Percentiles rank a stretch among this genome's conserved stretches.
Conservation (phyloP, 2,113 vertebrate species). For the Lepus americanus region DNA sequence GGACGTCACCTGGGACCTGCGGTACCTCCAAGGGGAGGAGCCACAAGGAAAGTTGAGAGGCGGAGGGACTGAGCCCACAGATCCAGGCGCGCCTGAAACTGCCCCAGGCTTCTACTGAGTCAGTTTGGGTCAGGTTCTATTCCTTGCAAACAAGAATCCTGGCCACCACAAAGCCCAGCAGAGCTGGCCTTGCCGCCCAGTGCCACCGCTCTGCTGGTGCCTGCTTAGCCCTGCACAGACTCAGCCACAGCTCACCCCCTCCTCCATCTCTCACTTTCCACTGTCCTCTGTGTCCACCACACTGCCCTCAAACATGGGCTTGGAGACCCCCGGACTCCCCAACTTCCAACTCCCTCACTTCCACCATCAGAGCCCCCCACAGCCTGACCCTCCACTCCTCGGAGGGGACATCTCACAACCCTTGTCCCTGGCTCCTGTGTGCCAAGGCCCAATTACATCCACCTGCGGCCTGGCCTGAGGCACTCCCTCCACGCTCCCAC, state of each 20-base stretch:
- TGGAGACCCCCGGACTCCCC: not conserved
- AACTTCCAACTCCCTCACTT: not conserved
- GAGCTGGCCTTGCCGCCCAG: not conserved
- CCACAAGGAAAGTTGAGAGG: not conserved
- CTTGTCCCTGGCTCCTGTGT: not conserved
- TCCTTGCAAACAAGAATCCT: slow-evolving; percentile 20
- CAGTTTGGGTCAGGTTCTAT: not conserved
- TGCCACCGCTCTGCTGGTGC: not conserved
- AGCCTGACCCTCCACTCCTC: not conserved
- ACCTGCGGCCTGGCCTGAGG: not conserved
- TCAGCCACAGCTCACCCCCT: not conserved
- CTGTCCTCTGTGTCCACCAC: not conserved
- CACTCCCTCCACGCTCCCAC: not conserved
- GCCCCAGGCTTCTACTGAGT: not conserved
- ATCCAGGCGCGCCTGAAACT: not conserved
- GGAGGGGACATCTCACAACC: no score
- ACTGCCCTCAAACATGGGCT: not conserved
- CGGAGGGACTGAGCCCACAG: not conserved
- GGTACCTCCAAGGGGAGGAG: not conserved
- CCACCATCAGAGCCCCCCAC: not conserved
- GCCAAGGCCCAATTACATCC: no score
- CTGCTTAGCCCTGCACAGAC: not conserved
- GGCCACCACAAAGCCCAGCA: not conserved
- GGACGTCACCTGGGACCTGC: not conserved
- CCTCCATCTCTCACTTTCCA: not conserved